Evolutionary conservation across 2,113 vertebrate species (phyloP), one percentile per base, ranked within the genome.

Genomic region (Microtus oregoni): DNA sequence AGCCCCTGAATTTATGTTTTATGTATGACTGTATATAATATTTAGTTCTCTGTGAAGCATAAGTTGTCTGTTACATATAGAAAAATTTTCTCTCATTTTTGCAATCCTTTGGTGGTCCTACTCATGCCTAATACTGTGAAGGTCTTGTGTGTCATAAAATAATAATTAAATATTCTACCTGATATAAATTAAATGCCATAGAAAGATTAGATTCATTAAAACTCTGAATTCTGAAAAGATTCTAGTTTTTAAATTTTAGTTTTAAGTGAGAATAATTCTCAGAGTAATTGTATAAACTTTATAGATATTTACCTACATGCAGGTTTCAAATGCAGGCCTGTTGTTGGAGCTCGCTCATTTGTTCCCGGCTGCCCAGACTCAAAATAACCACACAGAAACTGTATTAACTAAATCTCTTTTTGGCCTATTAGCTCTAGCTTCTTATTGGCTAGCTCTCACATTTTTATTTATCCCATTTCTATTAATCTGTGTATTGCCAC

Each of bases 1-100:
- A 79, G 9, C 32, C 77, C 32, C 30, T 35, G 50, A 79, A 55
- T 55, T 55, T 79, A 78, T 78, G 32, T 32, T 78, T 52, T 78
- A 32, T 52, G 17, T 52, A 52, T 79, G 50, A 35, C 10, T 52
- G 17, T 35, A 35, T 17, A 52, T 35, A 52, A 20, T 32, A 79
- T 11, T 0, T 17, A 79, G 8, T 35, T 89, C 20, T 68, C 61
- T 82, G 44, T 88, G 28, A 89, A 83, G 55, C 15, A 73, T 77
- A 50, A 76, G 24, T 78, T 65, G 8, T 73, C 22, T 93, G 15
- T 93, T 88, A 94, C 52, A 65, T 85, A 86, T 3, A 96, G 4
- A 86, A 94, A 88, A 78, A 77, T 83, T 94, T 86, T 82, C 52
- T 90, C 61, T 68, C 90, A 24, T 91, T 75, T 65, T 91, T 44